Evolutionary conservation across 2,888 invertebrate species (phyloP).

Genomic region (Apotomis turbidana): DNA sequence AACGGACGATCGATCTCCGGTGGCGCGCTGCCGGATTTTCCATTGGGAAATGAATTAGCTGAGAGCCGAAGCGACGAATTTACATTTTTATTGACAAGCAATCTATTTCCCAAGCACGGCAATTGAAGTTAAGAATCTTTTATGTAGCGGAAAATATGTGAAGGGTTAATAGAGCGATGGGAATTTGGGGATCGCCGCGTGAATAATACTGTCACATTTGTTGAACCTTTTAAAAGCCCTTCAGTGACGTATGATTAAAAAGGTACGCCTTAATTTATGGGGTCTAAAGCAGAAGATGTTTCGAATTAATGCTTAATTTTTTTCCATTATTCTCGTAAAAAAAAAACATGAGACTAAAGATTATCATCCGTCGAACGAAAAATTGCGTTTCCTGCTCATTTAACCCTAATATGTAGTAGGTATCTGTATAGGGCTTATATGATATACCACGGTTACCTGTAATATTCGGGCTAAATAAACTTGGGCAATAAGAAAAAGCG

Average conservation of each 20-base stretch:
- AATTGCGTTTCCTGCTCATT: no score
- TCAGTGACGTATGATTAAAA: not conserved
- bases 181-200: constrained; percentile 7
- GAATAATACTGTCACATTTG: constrained; percentile 13
- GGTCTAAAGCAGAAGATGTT: not conserved
- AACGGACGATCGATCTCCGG: constrained; percentile 81
- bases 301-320: not conserved
- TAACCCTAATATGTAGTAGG: no score
- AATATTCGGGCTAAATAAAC: not conserved
- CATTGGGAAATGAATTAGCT: constrained; percentile 82
- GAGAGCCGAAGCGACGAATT: constrained; percentile 79
- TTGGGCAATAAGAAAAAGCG: constrained; percentile 15
- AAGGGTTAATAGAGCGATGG: constrained; percentile 48
- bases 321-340: no score
- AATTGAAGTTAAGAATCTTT: constrained; percentile 68
- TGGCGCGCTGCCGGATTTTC: constrained; percentile 80
- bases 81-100: constrained; percentile 84
- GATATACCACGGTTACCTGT: no score
- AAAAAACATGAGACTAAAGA: no score
- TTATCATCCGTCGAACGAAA: no score
- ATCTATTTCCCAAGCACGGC: constrained; percentile 79
- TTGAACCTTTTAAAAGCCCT: constrained; percentile 5
- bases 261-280: not conserved
- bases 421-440: no score
- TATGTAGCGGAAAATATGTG: constrained; percentile 57